Evolutionary conservation across 2,888 invertebrate genomes (phyloP), one percentile per base, ranked within the genome.

Genomic region (Diploptera punctata): DNA sequence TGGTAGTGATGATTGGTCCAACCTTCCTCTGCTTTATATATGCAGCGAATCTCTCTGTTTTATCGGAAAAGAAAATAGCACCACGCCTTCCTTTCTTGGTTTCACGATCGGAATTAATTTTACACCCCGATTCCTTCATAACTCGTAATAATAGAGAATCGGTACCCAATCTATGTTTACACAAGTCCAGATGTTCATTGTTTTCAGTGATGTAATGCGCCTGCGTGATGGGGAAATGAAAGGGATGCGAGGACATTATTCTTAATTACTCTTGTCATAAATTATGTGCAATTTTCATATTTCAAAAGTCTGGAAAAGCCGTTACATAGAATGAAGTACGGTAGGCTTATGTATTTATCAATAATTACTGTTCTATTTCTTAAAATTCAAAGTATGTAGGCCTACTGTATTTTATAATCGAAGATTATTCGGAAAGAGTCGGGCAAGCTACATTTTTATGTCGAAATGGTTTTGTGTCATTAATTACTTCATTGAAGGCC

Each of bases 11-110:
- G 24, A 54, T 24, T 3, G 54, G 13, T 24, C 3, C 54, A 54
- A n/a, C 3, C 13, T 21, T 24, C 16, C 24, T 24, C 10, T 24
- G 1, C 26, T 21, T 54, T 54, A 24, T 54, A 54, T 54, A 54
- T 54, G 21, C 54, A 54, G 3, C 26, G 24, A 54, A 54, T 54
- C 54, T 24, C 13, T 5, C 24, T 3, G 21, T 2, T 54, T 54
- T 24, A 54, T 24, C 26, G 24, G 54, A 9, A 54, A 54, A 24
- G 24, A 7, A 9, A 4, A 54, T 10, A 7, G 33, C 54, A 54
- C 26, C 54, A 54, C 54, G 7, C 26, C 26, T 54, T 54, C 47
- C 4, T 54, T 54, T 54, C 54, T 54, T 24, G 54, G 18, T 54
- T 24, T 7, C 26, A 54, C 4, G 54, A 54, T 54, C 7, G 54